Conservation (phyloP, 2,888 invertebrate species). For the Periphyllus acericola region DNA sequence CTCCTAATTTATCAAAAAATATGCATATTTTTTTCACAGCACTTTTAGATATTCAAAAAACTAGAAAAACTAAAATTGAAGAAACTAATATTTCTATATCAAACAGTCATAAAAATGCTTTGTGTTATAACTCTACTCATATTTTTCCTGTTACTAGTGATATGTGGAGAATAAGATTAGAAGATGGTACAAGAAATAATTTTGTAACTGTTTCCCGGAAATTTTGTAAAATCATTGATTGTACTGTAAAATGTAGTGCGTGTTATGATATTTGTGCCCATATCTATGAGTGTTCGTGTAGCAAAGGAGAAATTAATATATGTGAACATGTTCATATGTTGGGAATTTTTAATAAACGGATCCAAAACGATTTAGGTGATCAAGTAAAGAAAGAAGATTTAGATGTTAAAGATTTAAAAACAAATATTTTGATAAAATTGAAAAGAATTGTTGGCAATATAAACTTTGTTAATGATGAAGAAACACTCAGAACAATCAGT, state of each 20-base stretch:
- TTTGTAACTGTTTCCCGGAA: conserved; percentile 60
- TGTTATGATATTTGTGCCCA: conserved; percentile 63
- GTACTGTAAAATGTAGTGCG: conserved; percentile 33
- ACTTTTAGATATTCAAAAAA: conserved; percentile 62
- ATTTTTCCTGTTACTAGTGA: conserved; percentile 46
- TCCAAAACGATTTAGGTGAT: background rate
- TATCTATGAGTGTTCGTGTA: conserved; percentile 63
- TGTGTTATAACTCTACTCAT: conserved; percentile 53
- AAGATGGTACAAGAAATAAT: conserved; percentile 58
- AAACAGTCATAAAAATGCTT: conserved; percentile 60
- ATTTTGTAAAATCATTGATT: conserved; percentile 56
- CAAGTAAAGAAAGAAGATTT: background rate
- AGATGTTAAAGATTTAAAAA: conserved; percentile 32
- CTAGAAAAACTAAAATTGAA: conserved; percentile 60
- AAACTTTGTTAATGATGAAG: conserved; percentile 47
- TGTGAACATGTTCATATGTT: conserved; percentile 63
- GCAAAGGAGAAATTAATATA: conserved; percentile 61
- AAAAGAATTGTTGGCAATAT: conserved; percentile 30
- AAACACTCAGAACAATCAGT: conserved; percentile 39
- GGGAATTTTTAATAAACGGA: conserved; percentile 46
- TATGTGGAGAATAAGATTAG: conserved; percentile 62
- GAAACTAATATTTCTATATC: conserved; percentile 60
- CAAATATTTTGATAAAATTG: conserved; percentile 31
- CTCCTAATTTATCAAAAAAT: conserved; percentile 61
- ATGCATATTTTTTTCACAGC: conserved; percentile 62